These are phyloP conservation scores for Boleophthalmus pectinirostris DNA, from an alignment of 2,113 vertebrate genomes.

Conservation along the genomic window DNA sequence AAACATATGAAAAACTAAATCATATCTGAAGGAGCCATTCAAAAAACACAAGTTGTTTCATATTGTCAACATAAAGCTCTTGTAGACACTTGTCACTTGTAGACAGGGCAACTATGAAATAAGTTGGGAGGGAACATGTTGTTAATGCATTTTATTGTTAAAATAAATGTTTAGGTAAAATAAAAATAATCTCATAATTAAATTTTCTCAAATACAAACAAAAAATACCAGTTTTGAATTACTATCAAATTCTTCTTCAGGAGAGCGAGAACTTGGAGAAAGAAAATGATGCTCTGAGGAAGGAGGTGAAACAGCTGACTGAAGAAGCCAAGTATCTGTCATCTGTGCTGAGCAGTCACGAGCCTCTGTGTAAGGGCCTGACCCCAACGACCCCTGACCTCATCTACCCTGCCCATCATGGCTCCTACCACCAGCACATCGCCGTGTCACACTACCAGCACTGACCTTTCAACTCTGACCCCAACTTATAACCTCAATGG, in stretches of 20 bases:
- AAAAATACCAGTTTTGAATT: not conserved
- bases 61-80: no score
- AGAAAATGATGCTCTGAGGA: slow-evolving; percentile 89
- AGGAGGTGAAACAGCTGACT: slow-evolving; percentile 91
- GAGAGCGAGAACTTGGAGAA: slow-evolving; percentile 95
- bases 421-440: slow-evolving; percentile 87
- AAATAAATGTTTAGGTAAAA: not conserved
- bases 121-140: no score
- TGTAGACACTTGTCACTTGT: no score
- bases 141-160: no score
- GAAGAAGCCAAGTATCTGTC: slow-evolving; percentile 94
- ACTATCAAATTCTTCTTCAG: slow-evolving; percentile 61
- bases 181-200: not conserved
- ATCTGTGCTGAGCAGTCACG: slow-evolving; percentile 87
- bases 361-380: slow-evolving; percentile 86
- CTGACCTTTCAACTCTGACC: slow-evolving; percentile 69
- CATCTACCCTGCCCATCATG: slow-evolving; percentile 79
- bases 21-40: no score
- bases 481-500: slow-evolving; percentile 58
- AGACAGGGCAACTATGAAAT: no score
- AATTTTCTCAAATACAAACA: not conserved
- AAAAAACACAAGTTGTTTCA: no score
- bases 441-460: slow-evolving; percentile 88
- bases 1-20: no score
- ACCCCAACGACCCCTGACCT: slow-evolving; percentile 78